Percentiles rank a stretch among this genome's conserved stretches.
These are phyloP conservation scores for Bothrops jararaca DNA, from an alignment of 2,113 vertebrate species.

Conservation along the genomic window DNA sequence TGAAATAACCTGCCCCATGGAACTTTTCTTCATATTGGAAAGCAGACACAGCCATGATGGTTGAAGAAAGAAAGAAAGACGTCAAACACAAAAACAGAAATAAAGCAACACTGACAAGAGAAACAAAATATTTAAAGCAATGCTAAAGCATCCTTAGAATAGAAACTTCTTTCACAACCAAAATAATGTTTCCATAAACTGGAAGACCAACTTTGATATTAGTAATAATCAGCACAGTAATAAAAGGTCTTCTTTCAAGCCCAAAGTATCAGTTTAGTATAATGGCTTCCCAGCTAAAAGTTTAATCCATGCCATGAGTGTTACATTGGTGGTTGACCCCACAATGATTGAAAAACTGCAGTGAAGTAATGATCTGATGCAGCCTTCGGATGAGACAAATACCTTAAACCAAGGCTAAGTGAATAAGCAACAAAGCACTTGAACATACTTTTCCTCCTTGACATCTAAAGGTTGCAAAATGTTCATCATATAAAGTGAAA, in stretches of 20 bases:
- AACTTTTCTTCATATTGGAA: not conserved
- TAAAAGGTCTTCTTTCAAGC: not conserved
- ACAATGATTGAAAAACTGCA: conserved; percentile 47
- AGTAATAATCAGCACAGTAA: not conserved
- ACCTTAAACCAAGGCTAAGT: not conserved
- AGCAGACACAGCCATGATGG: not conserved
- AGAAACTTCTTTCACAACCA: not conserved
- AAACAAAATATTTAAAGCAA: not conserved
- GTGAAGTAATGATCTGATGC: conserved; percentile 22
- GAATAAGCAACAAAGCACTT: conserved; percentile 23
- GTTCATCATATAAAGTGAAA: conserved; percentile 66
- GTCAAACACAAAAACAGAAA: not conserved
- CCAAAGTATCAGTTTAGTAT: not conserved
- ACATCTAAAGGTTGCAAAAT: conserved; percentile 69
- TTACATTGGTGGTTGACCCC: conserved; percentile 24
- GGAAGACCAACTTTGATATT: not conserved
- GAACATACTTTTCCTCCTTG: conserved; percentile 54
- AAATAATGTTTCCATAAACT: not conserved
- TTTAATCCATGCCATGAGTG: not conserved
- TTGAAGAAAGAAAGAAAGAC: not conserved
- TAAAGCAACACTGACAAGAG: not conserved
- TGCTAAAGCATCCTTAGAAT: not conserved
- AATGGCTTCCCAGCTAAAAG: conserved; percentile 26
- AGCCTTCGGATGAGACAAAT: not conserved
- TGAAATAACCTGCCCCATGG: not conserved